phyloP scores from a whole-genome alignment of 2,797 vertebrate genomes.

The Cyclopterus lumpus region DNA sequence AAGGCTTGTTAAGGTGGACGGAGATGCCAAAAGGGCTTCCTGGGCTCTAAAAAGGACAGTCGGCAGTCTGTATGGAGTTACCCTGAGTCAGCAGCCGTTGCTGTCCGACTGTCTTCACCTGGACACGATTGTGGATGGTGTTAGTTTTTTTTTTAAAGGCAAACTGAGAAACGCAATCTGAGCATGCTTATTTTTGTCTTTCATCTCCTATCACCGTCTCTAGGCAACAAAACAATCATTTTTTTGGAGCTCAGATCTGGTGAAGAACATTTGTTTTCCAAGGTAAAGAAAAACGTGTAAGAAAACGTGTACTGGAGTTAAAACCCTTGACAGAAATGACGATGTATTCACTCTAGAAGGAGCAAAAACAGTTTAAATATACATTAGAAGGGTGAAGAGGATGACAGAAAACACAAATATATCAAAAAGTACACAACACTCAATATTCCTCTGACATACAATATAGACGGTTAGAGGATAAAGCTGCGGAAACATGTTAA shows the following conservation, averaged over 20 bases:
- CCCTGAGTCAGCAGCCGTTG: constrained; percentile 17
- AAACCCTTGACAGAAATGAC: background rate
- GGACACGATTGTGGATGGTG: background rate
- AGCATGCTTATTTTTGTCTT: constrained; percentile 45
- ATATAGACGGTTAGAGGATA: background rate
- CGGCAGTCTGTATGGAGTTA: constrained; percentile 22
- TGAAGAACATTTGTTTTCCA: constrained; percentile 1
- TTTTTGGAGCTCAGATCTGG: constrained; percentile 9
- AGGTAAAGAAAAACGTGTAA: background rate
- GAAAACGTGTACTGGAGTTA: background rate
- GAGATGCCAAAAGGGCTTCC: constrained; percentile 24
- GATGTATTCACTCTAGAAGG: background rate
- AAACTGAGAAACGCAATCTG: constrained; percentile 39
- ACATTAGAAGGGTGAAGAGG: background rate
- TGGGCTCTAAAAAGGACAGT: constrained; percentile 27
- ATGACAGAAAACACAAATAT: background rate
- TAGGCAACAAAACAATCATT: constrained; percentile 34
- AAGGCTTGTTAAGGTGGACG: constrained; percentile 10
- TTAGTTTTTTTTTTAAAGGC: constrained; percentile 14
- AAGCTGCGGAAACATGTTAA: background rate
- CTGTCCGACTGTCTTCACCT: constrained; percentile 33
- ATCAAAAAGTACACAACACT: background rate
- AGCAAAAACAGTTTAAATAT: background rate
- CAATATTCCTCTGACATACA: background rate
- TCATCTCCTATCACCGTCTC: constrained; percentile 28